Conservation (phyloP, 2,797 vertebrate species). For the Pseudochirops corinnae region DNA sequence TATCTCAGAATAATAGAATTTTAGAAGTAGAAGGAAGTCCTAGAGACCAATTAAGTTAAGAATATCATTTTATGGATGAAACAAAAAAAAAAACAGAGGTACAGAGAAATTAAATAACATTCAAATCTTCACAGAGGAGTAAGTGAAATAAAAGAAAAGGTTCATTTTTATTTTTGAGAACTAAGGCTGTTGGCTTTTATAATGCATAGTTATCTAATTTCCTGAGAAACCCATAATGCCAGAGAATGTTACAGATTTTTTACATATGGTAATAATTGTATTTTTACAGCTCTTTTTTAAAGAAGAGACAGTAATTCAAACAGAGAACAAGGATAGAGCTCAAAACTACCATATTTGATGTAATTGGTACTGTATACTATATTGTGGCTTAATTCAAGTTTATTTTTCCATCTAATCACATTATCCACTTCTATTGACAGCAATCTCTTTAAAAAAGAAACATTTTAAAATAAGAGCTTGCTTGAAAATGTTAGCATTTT, state of each 20-base stretch:
- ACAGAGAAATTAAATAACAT: not conserved
- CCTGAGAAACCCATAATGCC: conserved; percentile 5
- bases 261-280: conserved; percentile 18
- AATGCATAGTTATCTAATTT: conserved; percentile 14
- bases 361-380: conserved; percentile 15
- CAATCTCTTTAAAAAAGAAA: not conserved
- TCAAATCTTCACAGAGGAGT: not conserved
- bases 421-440: conserved; percentile 41
- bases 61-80: not conserved
- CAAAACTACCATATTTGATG: conserved; percentile 15
- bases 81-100: not conserved
- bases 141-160: conserved; percentile 25
- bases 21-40: not conserved
- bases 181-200: not conserved
- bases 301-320: conserved; percentile 26
- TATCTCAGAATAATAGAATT: not conserved
- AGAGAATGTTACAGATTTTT: conserved; percentile 8
- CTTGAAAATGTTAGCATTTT: conserved; percentile 54
- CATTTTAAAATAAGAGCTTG: conserved; percentile 48
- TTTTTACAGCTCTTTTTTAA: not conserved
- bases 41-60: not conserved
- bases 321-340: not conserved
- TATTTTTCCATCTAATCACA: not conserved
- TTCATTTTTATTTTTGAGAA: conserved; percentile 41
- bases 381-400: not conserved